Base-by-base conservation (phyloP, 1,140 invertebrate genomes). In the Drosophila parabipectinata region DNA sequence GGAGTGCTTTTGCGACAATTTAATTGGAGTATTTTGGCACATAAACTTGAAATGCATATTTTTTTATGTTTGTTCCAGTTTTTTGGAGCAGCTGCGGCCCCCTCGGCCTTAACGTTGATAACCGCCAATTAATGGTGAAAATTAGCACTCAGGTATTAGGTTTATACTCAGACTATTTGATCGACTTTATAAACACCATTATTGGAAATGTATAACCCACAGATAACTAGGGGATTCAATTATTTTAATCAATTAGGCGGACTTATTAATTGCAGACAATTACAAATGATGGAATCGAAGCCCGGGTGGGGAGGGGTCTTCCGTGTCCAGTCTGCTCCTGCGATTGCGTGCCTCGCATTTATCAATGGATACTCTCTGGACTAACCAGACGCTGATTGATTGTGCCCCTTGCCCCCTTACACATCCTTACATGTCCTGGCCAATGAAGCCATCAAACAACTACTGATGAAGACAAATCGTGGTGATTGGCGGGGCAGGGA, bases 381-480 rank as follows among this genome's bases (percentile, higher is more conserved):
- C 56, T 62, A 67, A 87, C 73, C 59, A 62, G 67, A 71, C 79
- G 72, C 76, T 88, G 83, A 88, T 88, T 88, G 83, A 88, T 88
- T 88, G 68, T 73, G 60, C 30, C 76, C 52, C 55, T 45, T 41
- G 30, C n/a, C 57, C 61, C 53, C 5, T 3, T 21, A 21, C 15
- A 4, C 44, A 2, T n/a, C 24, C 24, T 7, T 28, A 28, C 7
- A n/a, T 26, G 14, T 30, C 32, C 79, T 88, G 81, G 72, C 71
- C 77, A 88, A 72, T 77, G 39, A 72, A 77, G 64, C 75, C 76
- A 83, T 76, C 66, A 88, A 75, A 48, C 14, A 63, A 28, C 41
- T 30, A 59, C 77, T 88, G 79, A 88, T 87, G 79, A 87, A 87
- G 83, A 87, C 79, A 76, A 88, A 88, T 88, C 47, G 79, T 47